Percentiles rank a stretch among this genome's conserved stretches.
phyloP scores from a whole-genome alignment of 2,888 invertebrate genomes.

The Acholoe squamosa region DNA sequence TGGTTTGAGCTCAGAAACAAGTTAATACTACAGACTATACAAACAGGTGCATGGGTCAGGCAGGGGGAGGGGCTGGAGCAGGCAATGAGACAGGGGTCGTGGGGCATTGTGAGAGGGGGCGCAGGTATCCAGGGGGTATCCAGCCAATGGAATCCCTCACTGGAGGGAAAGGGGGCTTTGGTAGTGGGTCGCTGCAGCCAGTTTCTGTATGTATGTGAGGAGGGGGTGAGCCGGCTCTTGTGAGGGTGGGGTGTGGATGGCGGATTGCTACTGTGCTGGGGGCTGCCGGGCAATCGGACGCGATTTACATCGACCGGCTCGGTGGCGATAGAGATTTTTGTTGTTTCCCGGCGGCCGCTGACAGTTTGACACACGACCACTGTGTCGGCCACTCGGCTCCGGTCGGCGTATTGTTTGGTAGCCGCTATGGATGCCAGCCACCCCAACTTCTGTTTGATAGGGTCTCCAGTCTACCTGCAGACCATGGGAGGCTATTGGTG shows the following conservation, averaged over 20 bases:
- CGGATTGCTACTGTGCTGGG: not conserved
- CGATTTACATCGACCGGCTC: constrained; percentile 38
- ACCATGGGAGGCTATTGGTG: not conserved
- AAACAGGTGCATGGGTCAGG: not conserved
- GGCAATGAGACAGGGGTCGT: not conserved
- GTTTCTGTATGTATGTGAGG: not conserved
- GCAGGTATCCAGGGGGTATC: not conserved
- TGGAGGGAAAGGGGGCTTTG: not conserved
- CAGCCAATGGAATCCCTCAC: not conserved
- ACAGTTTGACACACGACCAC: constrained; percentile 45
- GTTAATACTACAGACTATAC: no score
- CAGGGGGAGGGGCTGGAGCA: not conserved
- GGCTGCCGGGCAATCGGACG: constrained; percentile 25
- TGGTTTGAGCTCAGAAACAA: no score
- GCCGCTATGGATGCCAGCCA: not conserved
- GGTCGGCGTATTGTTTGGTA: not conserved
- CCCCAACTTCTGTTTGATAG: not conserved
- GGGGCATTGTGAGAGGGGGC: not conserved
- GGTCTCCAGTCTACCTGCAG: not conserved
- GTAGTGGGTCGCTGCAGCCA: not conserved
- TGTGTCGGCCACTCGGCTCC: not conserved
- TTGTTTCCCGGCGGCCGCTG: constrained; percentile 32
- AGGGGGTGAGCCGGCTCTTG: not conserved
- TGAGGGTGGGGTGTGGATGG: not conserved
- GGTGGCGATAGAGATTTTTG: constrained; percentile 46